Base-by-base conservation (phyloP, 1,140 invertebrate species). In the Pseudomyrmex pallidus region DNA sequence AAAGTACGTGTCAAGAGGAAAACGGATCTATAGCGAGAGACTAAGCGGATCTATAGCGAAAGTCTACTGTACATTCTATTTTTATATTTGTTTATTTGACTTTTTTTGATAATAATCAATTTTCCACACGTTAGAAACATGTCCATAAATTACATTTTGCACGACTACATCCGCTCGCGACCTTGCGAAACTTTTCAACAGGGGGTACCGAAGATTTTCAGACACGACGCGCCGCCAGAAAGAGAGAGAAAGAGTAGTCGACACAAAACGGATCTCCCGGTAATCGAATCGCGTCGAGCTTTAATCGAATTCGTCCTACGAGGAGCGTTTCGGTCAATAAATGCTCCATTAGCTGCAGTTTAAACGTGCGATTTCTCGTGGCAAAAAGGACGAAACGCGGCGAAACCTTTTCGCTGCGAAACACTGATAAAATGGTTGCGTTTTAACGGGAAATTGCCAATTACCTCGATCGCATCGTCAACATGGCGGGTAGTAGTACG, bases 271-370 rank as follows among this genome's bases (percentile, higher is more conserved):
- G 46, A 80, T 68, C 72, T 84, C 44, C 59, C 44, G 73, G 68
- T 85, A 88, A 87, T 78, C 77, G 82, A 88, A 59, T 59, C 77
- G 22, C 66, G 70, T 48, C 82, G 66, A 56, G 77, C 77, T 73
- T 64, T 88, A 88, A 88, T 88, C 86, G 86, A 88, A 77, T 88
- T 88, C 74, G 83, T 78, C 61, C 66, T 83, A 78, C 76, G 84
- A 85, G 82, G 63, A 88, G 74, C 77, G 74, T 87, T 86, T 85
- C 74, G 68, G 84, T 88, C 87, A 88, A 89, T 89, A 89, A 89
- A 89, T 72, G 87, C 77, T 88, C 84, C 78, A 88, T 89, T 89
- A 88, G 67, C 74, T 68, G 57, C 87, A 73, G 78, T 80, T 88
- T 88, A 89, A 89, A 89, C 76, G 83, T 80, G 77, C 84, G 78